Evolutionary conservation across 2,888 invertebrate species (phyloP).

Genomic region (Brenthis daphne): DNA sequence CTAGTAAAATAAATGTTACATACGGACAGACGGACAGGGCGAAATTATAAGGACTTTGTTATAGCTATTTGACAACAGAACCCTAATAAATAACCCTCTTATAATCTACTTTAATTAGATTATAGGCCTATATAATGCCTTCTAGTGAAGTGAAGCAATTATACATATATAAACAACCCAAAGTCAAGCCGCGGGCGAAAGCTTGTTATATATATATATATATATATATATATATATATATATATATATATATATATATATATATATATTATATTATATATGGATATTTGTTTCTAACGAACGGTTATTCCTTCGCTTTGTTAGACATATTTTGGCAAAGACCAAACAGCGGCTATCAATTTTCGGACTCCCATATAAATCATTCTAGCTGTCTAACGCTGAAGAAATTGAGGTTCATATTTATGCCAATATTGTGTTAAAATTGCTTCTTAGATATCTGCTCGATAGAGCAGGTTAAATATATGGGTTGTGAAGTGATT

Average conservation of each 20-base stretch:
- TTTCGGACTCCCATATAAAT: slow-evolving; percentile 70
- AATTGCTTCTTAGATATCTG: not conserved
- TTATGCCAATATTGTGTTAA: slow-evolving; percentile 47
- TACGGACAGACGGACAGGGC: no score
- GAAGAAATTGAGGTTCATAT: slow-evolving; percentile 54
- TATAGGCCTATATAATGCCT: no score
- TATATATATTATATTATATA: no score
- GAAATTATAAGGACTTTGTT: no score
- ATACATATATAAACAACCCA: no score
- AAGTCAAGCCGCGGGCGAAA: slow-evolving; percentile 7
- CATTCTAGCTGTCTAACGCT: slow-evolving; percentile 63
- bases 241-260: no score
- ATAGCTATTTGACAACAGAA: no score
- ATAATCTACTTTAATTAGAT: no score
- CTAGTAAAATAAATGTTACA: no score
- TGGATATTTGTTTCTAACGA: slow-evolving; percentile 43
- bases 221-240: no score
- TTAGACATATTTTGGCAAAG: slow-evolving; percentile 59
- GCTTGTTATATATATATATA: slow-evolving; percentile 23
- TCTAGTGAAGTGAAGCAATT: no score
- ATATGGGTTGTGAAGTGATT: not conserved
- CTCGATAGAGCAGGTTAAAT: not conserved
- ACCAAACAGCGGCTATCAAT: slow-evolving; percentile 66
- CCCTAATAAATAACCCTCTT: no score
- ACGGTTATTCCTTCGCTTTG: slow-evolving; percentile 57